A percentile compares a stretch with the other conserved stretches of the same genome.
These are phyloP conservation scores for Zaprionus davidi DNA, from an alignment of 1,140 invertebrate species.

Conservation along the genomic window DNA sequence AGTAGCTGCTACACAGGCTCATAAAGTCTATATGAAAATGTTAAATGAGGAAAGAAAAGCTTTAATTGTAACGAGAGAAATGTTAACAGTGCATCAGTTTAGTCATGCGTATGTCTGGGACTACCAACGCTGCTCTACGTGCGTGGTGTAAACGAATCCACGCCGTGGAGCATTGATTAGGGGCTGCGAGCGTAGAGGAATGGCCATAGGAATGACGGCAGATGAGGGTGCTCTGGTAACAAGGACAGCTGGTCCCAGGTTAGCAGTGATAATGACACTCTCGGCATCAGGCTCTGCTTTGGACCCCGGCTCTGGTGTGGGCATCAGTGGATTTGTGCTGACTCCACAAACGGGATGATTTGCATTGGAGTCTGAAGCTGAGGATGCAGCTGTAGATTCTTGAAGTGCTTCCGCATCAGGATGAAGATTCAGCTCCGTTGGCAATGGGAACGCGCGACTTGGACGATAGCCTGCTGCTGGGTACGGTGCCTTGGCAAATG, in stretches of 20 bases:
- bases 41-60: neutral
- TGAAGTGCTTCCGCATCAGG: conserved; percentile 29
- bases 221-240: conserved; percentile 48
- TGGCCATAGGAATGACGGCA: conserved; percentile 57
- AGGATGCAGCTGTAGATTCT: conserved; percentile 17
- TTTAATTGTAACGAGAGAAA: neutral
- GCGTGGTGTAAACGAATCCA: conserved; percentile 60
- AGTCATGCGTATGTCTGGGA: neutral
- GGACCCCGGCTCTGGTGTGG: conserved; percentile 68
- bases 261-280: conserved; percentile 64
- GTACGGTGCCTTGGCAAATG: conserved; percentile 61
- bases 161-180: conserved; percentile 43
- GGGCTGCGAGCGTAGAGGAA: conserved; percentile 65
- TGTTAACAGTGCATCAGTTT: conserved; percentile 10
- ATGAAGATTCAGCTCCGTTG: conserved; percentile 51
- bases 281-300: conserved; percentile 73
- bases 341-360: conserved; percentile 76
- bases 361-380: conserved; percentile 43
- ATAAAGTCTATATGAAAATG: neutral
- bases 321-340: conserved; percentile 73
- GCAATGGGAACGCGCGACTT: conserved; percentile 68
- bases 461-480: conserved; percentile 73
- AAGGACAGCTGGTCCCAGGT: conserved; percentile 63
- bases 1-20: too few relatives aligned
- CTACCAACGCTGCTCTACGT: conserved; percentile 71